Evolutionary conservation across 1,140 invertebrate species (phyloP), one percentile per base, ranked within the genome.

Genomic region (Asbolus verrucosus): DNA sequence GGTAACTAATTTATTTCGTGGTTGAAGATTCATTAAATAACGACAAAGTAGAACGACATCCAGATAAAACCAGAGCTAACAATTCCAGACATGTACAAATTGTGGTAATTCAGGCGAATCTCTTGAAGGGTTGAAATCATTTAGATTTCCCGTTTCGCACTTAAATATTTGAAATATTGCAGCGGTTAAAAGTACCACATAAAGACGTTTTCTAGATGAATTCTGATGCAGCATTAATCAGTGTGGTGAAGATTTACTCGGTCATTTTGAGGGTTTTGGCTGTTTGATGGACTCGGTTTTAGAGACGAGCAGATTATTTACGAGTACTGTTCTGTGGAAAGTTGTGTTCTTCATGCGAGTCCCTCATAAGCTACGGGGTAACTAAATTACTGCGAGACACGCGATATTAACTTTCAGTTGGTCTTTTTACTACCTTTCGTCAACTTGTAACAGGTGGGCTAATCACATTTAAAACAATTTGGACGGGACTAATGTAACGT

Each of bases 21-120:
- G 46, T 54, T 27, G 46, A n/a, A n/a, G 27, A 54, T 27, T 16
- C 46, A 27, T 27, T 19, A 54, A 54, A 54, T 54, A 54, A 14
- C 46, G 46, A 54, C 27, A 54, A 54, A 54, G 27, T 30, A 54
- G 27, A 54, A n/a, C 46, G 21, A 54, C 46, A 54, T 8, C 8
- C n/a, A 54, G 21, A 54, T 54, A 54, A 54, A 54, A 54, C 46
- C 46, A 54, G n/a, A 14, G 46, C 46, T 54, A 54, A 30, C 46
- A 27, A 46, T 27, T 54, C 46, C 19, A 30, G 46, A 24, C 46
- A 21, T n/a, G 46, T 21, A 54, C 27, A 54, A 54, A 54, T 54
- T 54, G 18, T 50, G 21, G 8, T 13, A 54, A n/a, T n/a, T n/a
- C n/a, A n/a, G n/a, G n/a, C n/a, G n/a, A 54, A 54, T 54, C 46